Conservation (phyloP, 2,113 vertebrate species). For the Sturnira hondurensis region DNA sequence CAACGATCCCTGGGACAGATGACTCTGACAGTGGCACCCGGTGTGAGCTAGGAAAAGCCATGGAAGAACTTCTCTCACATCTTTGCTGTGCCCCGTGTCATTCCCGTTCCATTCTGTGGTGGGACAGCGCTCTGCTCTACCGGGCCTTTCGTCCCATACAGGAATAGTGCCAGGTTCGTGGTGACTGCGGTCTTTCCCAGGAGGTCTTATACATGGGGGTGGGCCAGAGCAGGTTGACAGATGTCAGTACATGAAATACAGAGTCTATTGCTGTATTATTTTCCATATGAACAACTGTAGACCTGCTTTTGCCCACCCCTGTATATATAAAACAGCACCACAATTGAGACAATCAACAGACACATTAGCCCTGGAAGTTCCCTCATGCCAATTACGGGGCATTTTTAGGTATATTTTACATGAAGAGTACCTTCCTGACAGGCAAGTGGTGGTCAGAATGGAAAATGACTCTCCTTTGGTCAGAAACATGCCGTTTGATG, state of each 20-base stretch:
- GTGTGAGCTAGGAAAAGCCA: background rate
- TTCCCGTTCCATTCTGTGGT: background rate
- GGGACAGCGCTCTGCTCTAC: background rate
- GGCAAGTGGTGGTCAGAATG: background rate
- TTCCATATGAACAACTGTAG: no score
- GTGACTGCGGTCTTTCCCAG: background rate
- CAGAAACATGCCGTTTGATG: background rate
- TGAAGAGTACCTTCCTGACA: background rate
- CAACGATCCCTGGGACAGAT: background rate
- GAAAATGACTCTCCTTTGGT: background rate
- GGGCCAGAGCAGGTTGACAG: no score
- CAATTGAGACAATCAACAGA: background rate
- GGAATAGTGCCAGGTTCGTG: background rate
- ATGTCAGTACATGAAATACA: no score
- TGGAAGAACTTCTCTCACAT: background rate
- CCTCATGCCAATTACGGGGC: background rate
- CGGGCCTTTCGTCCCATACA: background rate
- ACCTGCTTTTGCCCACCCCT: no score
- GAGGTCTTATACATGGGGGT: background rate
- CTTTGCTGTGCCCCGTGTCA: background rate
- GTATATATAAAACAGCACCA: background rate
- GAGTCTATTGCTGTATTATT: no score
- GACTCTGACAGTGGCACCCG: no score
- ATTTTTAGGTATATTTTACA: background rate
- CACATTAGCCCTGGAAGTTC: background rate